Percentiles rank a stretch among this genome's conserved stretches.
Evolutionary conservation across 2,113 vertebrate species (phyloP).

Genomic region (Scopus umbretta): DNA sequence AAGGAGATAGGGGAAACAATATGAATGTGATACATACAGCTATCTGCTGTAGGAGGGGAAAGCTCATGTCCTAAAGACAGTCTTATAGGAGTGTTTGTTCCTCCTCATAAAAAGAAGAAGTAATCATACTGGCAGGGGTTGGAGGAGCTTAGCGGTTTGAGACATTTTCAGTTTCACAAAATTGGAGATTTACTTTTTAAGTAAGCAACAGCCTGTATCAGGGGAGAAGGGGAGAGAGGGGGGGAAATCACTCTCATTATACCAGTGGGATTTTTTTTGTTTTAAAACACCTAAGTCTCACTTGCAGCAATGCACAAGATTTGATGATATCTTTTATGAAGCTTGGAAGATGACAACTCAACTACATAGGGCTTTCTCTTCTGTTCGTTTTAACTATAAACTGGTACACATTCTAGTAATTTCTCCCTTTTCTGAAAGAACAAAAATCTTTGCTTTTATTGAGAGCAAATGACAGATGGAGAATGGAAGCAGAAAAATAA

Average conservation of each 20-base stretch:
- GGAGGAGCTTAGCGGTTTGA: not conserved
- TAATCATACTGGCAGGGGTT: not conserved
- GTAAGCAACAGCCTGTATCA: not conserved
- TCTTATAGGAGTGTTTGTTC: not conserved
- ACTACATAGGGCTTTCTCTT: not conserved
- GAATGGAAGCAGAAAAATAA: not conserved
- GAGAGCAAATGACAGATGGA: not conserved
- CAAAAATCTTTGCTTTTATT: not conserved
- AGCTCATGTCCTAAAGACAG: not conserved
- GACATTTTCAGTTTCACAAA: not conserved
- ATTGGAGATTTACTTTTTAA: not conserved
- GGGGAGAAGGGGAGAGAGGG: too few relatives aligned
- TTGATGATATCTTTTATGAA: not conserved
- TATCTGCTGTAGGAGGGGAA: not conserved
- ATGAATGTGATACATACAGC: not conserved
- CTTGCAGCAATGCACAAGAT: not conserved
- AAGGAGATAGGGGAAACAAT: not conserved
- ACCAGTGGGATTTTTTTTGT: not conserved
- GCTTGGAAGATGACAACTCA: not conserved
- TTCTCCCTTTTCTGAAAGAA: not conserved
- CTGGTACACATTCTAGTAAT: not conserved
- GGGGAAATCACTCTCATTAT: not conserved
- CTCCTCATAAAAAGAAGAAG: not conserved
- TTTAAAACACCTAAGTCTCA: not conserved
- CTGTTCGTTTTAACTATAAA: not conserved